These are phyloP conservation scores for Drosophila serrata DNA, from an alignment of 1,140 invertebrate species.

Conservation along the genomic window DNA sequence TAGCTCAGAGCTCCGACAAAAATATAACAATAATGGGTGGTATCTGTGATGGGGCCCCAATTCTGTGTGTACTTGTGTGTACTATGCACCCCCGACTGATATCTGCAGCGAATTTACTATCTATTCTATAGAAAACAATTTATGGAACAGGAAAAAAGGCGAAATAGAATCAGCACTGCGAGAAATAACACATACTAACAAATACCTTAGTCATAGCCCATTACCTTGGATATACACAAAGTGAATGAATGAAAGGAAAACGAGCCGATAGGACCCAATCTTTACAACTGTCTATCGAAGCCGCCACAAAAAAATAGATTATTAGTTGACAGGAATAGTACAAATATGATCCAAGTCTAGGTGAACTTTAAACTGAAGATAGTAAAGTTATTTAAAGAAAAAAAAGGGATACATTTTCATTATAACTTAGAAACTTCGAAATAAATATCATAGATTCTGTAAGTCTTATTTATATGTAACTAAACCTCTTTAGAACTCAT, in stretches of 20 bases:
- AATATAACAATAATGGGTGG: conserved; percentile 9
- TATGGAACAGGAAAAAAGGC: conserved; percentile 15
- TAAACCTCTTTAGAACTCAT: not conserved
- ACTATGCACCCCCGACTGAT: conserved; percentile 65
- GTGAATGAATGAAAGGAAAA: conserved; percentile 50
- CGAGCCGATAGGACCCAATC: conserved; percentile 11
- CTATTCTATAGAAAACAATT: conserved; percentile 72
- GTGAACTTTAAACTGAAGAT: conserved; percentile 23
- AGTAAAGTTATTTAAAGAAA: not conserved
- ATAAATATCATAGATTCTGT: not conserved
- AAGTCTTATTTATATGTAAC: not conserved
- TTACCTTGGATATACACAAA: conserved; percentile 16
- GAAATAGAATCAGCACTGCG: conserved; percentile 12
- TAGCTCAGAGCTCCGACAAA: conserved; percentile 6
- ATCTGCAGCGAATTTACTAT: conserved; percentile 63
- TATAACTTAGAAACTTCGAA: not conserved
- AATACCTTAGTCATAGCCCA: conserved; percentile 4
- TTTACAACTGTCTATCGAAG: conserved; percentile 52
- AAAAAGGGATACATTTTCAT: not conserved
- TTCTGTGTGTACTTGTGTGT: conserved; percentile 46
- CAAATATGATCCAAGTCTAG: conserved; percentile 32
- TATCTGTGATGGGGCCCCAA: conserved; percentile 23
- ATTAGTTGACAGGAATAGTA: conserved; percentile 10
- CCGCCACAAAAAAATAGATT: conserved; percentile 10
- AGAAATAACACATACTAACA: conserved; percentile 9